These are phyloP conservation scores for Fistularia tabacaria DNA, from an alignment of 2,797 vertebrate species.

Conservation along the genomic window DNA sequence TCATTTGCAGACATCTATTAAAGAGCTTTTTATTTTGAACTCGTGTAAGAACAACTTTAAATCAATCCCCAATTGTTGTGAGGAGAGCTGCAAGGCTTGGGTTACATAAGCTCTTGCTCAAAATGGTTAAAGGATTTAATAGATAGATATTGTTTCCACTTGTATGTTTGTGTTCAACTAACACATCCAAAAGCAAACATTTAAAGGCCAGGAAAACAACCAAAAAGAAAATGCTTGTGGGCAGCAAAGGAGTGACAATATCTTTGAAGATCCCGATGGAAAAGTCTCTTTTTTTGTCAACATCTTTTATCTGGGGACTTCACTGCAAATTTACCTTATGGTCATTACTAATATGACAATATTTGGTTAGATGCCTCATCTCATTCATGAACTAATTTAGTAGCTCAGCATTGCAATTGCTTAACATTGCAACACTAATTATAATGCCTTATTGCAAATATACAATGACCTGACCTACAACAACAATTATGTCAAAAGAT, in stretches of 20 bases:
- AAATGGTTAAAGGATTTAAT: slow-evolving; percentile 24
- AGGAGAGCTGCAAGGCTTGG: no score
- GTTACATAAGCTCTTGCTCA: no score
- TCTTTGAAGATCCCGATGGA: no score
- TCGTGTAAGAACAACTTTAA: no score
- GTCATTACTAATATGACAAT: neutral
- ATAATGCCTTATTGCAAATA: neutral
- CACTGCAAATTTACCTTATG: no score
- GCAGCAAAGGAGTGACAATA: slow-evolving; percentile 3
- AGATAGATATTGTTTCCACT: slow-evolving; percentile 13
- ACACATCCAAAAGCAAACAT: slow-evolving; percentile 29
- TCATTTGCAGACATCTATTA: no score
- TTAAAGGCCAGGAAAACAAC: slow-evolving; percentile 28
- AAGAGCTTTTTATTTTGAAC: no score
- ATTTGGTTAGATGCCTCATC: neutral
- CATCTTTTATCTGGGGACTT: no score
- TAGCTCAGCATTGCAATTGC: no score
- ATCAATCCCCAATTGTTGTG: no score
- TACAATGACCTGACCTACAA: neutral
- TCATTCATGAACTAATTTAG: neutral
- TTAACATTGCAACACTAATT: no score
- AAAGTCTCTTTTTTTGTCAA: no score
- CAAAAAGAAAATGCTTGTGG: slow-evolving; percentile 16
- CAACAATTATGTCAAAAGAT: slow-evolving; percentile 1
- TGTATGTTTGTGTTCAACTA: slow-evolving; percentile 21